These are phyloP conservation scores for Diachrysia chrysitis DNA, from an alignment of 2,888 invertebrate species.

Conservation along the genomic window DNA sequence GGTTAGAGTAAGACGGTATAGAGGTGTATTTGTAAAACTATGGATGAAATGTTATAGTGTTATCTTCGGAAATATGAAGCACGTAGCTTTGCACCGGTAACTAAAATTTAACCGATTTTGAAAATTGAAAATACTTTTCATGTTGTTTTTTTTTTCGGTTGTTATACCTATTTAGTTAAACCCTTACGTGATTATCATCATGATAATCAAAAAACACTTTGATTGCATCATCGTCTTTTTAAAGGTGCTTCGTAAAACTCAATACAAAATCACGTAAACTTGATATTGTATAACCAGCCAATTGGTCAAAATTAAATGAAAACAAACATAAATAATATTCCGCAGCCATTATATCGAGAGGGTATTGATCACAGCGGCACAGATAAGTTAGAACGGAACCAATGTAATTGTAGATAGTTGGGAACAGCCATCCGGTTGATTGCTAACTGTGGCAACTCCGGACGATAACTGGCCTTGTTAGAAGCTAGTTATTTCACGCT, in stretches of 20 bases:
- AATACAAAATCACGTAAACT: neutral
- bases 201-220: neutral
- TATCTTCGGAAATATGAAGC: no score
- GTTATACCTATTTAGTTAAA: no score
- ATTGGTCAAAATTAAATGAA: neutral
- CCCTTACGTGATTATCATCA: no score
- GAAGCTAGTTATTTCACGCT: constrained; percentile 8
- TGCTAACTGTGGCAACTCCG: constrained; percentile 49
- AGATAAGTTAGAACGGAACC: constrained; percentile 18
- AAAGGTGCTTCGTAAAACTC: neutral
- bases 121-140: no score
- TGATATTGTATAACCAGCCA: neutral
- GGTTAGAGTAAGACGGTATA: neutral
- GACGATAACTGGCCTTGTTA: constrained; percentile 26
- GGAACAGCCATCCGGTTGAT: constrained; percentile 60
- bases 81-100: no score
- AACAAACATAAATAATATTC: constrained; percentile 2
- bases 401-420: constrained; percentile 19
- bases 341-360: constrained; percentile 2
- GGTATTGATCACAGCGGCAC: constrained; percentile 16
- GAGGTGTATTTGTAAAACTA: neutral
- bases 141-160: no score
- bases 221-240: neutral
- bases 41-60: neutral
- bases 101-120: no score